Evolutionary conservation across 30 jellyfish, hydroid and myxozoan genomes (phyloP), one percentile per base, ranked within the genome.

Genomic region (Hydractinia symbiolongicarpus): DNA sequence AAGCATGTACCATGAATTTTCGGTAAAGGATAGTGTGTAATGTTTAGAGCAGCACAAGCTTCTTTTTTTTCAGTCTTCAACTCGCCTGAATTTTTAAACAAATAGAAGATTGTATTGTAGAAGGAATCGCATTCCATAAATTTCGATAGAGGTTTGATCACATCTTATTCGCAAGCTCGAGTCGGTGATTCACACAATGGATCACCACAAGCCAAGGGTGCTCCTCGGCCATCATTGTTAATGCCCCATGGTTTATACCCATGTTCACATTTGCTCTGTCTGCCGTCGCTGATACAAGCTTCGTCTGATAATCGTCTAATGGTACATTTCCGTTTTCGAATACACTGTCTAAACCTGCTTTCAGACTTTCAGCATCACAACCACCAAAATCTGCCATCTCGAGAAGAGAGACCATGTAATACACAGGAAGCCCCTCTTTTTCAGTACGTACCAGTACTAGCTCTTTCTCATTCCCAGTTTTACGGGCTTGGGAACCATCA

Each of bases 1-100:
- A 83, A 73, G 9, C 91, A 10, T 7, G 91, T 83, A 19, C 87
- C 91, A 55, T 75, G 67, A n/a, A 83, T 75, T 84, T 84, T 84
- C 8, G 94, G 88, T 7, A 76, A 77, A 40, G 30, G 76, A 53
- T 84, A 80, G 7, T 15, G 20, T 9, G 55, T 79, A 0, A 84
- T 76, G n/a, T 83, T 83, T 71, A 84, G 49, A 11, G 83, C 83
- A 54, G 64, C 21, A 19, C 83, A 68, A 16, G 83, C 94, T 4
- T 80, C 83, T 49, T 61, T 50, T 0, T 4, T 79, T 11, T 66
- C 73, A 20, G 66, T 83, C 49, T 61, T 83, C 7, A 73, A 50
- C 66, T 75, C 52, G n/a, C 91, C 87, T 56, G 87, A 75, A 64
- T 83, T 73, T 66, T 76, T 60, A 4, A 75, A 51, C 21, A 83